These are phyloP conservation scores for Pteronura brasiliensis DNA, from an alignment of 2,113 vertebrate genomes.

Conservation along the genomic window DNA sequence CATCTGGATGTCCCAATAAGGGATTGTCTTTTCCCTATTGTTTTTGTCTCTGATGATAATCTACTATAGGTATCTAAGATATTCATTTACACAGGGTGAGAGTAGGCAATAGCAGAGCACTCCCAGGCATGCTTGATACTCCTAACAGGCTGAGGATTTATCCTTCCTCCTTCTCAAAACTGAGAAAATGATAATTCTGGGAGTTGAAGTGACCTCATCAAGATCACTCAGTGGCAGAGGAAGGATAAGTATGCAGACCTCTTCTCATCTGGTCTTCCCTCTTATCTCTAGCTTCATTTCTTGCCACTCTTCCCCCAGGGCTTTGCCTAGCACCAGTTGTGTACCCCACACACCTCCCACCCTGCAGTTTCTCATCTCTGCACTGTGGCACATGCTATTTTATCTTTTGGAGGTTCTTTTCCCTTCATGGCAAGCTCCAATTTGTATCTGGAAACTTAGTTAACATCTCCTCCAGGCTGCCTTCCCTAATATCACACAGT, in stretches of 20 bases:
- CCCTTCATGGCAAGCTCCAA: neutral
- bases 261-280: neutral
- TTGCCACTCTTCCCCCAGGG: neutral
- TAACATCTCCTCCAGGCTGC: neutral
- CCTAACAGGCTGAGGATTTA: no score
- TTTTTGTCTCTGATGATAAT: neutral
- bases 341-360: neutral
- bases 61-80: neutral
- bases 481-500: neutral
- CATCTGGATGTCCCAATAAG: neutral
- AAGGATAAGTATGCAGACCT: neutral
- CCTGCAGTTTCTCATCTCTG: neutral
- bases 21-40: neutral
- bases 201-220: neutral
- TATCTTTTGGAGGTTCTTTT: neutral
- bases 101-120: neutral
- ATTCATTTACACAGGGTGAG: neutral
- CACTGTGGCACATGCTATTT: no score
- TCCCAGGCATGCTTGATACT: neutral
- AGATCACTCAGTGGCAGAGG: neutral
- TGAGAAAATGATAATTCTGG: neutral
- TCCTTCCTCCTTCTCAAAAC: neutral
- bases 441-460: neutral
- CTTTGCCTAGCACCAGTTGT: neutral
- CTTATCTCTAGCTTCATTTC: neutral